Evolutionary conservation across 1,140 invertebrate genomes (phyloP).

Genomic region (Drosophila kepulauana): DNA sequence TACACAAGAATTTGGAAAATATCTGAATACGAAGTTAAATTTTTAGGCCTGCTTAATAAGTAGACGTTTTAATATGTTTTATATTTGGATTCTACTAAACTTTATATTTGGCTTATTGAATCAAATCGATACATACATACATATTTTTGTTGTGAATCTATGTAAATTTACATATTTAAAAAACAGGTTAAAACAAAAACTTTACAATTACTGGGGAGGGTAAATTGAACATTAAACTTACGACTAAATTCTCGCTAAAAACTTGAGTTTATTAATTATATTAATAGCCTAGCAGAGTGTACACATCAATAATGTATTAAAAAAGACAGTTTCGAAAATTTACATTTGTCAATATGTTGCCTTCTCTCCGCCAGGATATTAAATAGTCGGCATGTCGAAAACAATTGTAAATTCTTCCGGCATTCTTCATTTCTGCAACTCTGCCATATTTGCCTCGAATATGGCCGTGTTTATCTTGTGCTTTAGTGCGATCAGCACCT

Average conservation of each 20-base stretch:
- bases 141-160: slow-evolving; percentile 22
- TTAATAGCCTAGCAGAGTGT: not conserved
- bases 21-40: not conserved
- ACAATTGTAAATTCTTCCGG: not conserved
- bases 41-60: slow-evolving; percentile 5
- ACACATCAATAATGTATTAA: not conserved
- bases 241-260: slow-evolving; percentile 60
- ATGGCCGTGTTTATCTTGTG: slow-evolving; percentile 84
- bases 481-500: slow-evolving; percentile 77
- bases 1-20: not conserved
- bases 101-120: slow-evolving; percentile 77
- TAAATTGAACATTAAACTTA: slow-evolving; percentile 50
- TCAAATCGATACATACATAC: slow-evolving; percentile 61
- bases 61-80: not conserved
- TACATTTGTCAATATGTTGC: not conserved
- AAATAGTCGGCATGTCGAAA: not conserved
- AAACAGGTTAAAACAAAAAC: slow-evolving; percentile 41
- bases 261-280: slow-evolving; percentile 35
- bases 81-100: slow-evolving; percentile 60
- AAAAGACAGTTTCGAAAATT: not conserved
- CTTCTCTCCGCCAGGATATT: not conserved
- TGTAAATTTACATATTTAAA: slow-evolving; percentile 66
- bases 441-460: slow-evolving; percentile 82
- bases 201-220: slow-evolving; percentile 35
- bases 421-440: slow-evolving; percentile 72